phyloP scores from a whole-genome alignment of 2,888 invertebrate genomes.

The Trissolcus brochymenae region DNA sequence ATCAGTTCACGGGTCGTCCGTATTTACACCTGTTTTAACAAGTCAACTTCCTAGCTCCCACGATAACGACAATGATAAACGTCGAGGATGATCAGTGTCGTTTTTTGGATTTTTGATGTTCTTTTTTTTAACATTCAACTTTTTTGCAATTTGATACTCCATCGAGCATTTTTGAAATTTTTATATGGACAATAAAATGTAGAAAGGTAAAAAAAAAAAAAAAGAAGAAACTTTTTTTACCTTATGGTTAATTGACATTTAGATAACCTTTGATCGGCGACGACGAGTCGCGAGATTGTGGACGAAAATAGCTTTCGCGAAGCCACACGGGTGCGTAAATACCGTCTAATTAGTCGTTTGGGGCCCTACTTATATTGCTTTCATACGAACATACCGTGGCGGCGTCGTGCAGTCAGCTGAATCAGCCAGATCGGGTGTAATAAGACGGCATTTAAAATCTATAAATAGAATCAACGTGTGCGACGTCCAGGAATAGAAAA shows the following conservation, averaged over 20 bases:
- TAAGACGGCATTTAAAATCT: slow-evolving; percentile 64
- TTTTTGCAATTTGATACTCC: not conserved
- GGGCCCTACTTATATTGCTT: slow-evolving; percentile 58
- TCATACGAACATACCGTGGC: slow-evolving; percentile 55
- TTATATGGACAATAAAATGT: slow-evolving; percentile 1
- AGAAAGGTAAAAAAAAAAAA: slow-evolving; percentile 12
- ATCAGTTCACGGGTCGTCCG: slow-evolving; percentile 18
- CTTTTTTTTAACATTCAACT: too few relatives aligned
- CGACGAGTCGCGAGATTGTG: slow-evolving; percentile 19
- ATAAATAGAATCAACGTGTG: slow-evolving; percentile 67
- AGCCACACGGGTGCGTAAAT: slow-evolving; percentile 19
- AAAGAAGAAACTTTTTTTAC: slow-evolving; percentile 56
- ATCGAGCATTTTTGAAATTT: not conserved
- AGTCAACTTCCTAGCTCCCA: too few relatives aligned
- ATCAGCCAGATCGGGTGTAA: slow-evolving; percentile 38
- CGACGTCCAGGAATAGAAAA: slow-evolving; percentile 72
- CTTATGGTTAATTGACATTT: slow-evolving; percentile 63
- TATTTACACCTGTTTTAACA: slow-evolving; percentile 5
- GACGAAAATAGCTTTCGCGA: slow-evolving; percentile 43
- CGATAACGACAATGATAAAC: not conserved
- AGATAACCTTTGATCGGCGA: slow-evolving; percentile 61
- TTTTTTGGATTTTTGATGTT: too few relatives aligned
- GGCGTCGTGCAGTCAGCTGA: slow-evolving; percentile 34
- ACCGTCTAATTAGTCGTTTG: slow-evolving; percentile 50
- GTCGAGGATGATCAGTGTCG: not conserved